Evolutionary conservation across 2,113 vertebrate species (phyloP), one percentile per base, ranked within the genome.

Genomic region (Sclerurus mexicanus): DNA sequence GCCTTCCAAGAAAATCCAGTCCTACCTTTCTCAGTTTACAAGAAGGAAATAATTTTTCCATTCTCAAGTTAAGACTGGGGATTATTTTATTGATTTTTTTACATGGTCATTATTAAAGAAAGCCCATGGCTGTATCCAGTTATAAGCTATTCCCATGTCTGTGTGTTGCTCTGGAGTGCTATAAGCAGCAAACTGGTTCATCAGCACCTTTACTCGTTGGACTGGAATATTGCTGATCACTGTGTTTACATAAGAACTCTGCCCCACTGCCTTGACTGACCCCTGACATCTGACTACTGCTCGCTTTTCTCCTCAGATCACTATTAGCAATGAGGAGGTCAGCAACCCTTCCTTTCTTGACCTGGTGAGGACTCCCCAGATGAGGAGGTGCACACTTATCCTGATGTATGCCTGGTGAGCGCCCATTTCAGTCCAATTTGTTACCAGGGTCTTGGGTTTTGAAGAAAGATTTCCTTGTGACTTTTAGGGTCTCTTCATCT

Each of bases 321-420:
- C 97, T 4, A 79, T 99, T n/a, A 96, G 88, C 17, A 98, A 98
- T 0, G 97, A 98, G 46, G 98, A 98, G 44, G 95, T 98, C 71
- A 97, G 90, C 30, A 98, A 98, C 27, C 99, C 98, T 25, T 98
- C 99, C 52, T 96, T 99, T 85, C 59, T 98, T 5, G 98, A 99
- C 90, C 96, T 99, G 90, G 88, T 99, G 96, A 98, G 98, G 91
- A 99, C 99, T 46, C 98, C 99, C 20, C 98, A 94, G 4, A 99
- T 99, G 98, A 99, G 99, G 89, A 99, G 97, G 73, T 98, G 98
- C 96, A 99, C 99, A 0, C 93, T 99, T 5, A 99, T 99, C 73
- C 97, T 99, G 63, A 99, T 99, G 98, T 99, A 98, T 7, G 99
- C 99, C 96, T 99, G 99, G 99, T 99, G 97, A 98, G 98, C 97